Conservation (phyloP, 2,113 vertebrate genomes). For the Cyanoliseus patagonus region DNA sequence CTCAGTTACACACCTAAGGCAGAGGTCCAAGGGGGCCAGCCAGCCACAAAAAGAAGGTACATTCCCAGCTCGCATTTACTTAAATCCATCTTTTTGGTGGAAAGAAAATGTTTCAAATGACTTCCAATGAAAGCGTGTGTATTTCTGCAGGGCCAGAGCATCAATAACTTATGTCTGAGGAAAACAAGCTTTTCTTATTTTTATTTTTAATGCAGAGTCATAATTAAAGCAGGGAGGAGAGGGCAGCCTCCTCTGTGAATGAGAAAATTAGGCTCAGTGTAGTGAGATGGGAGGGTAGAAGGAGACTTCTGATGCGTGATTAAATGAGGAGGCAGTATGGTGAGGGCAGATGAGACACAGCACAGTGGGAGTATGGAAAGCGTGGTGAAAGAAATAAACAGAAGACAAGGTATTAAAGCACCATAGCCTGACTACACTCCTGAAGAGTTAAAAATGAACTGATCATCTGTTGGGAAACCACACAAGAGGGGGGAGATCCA, state of each 20-base stretch:
- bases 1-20: slow-evolving; percentile 59
- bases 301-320: slow-evolving; percentile 54
- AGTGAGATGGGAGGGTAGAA: slow-evolving; percentile 56
- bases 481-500: neutral
- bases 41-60: slow-evolving; percentile 21
- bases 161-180: slow-evolving; percentile 19
- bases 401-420: slow-evolving; percentile 52
- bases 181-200: slow-evolving; percentile 45
- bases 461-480: slow-evolving; percentile 23
- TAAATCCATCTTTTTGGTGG: slow-evolving; percentile 29
- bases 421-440: slow-evolving; percentile 13
- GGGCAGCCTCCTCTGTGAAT: slow-evolving; percentile 60
- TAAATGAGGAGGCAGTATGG: slow-evolving; percentile 59
- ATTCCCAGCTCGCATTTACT: slow-evolving; percentile 31
- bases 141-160: slow-evolving; percentile 43
- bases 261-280: slow-evolving; percentile 57
- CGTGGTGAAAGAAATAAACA: slow-evolving; percentile 47
- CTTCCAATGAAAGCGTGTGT: neutral
- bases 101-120: slow-evolving; percentile 16
- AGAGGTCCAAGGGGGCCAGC: slow-evolving; percentile 55
- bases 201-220: slow-evolving; percentile 38
- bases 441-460: slow-evolving; percentile 57
- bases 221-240: slow-evolving; percentile 68
- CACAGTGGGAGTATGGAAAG: slow-evolving; percentile 46
- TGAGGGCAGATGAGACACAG: slow-evolving; percentile 49